A percentile compares a stretch with the other conserved stretches of the same genome.
Evolutionary conservation across 2,888 invertebrate species (phyloP).

Genomic region (Erynnis tages): DNA sequence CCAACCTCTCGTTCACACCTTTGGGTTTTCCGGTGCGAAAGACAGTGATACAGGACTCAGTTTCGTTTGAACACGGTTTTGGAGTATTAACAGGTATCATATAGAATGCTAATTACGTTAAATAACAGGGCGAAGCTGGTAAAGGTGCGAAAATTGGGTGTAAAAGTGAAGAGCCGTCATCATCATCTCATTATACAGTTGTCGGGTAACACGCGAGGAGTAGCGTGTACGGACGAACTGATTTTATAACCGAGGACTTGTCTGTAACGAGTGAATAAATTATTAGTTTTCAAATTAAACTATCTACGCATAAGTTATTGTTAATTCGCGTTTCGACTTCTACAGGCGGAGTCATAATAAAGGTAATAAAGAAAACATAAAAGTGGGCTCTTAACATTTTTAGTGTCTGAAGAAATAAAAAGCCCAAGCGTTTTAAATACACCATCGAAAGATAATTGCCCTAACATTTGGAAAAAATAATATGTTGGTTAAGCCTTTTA

Average conservation of each 20-base stretch:
- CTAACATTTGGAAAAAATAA: too few species aligned
- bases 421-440: too few species aligned
- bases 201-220: conserved; percentile 35
- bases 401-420: too few species aligned
- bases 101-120: conserved; percentile 50
- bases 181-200: conserved; percentile 41
- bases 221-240: conserved; percentile 2
- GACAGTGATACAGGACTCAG: conserved; percentile 33
- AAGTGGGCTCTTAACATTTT: too few species aligned
- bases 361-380: too few species aligned
- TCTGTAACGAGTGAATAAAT: too few species aligned
- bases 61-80: conserved; percentile 19
- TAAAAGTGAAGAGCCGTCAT: conserved; percentile 49
- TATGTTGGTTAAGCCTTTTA: too few species aligned
- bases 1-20: conserved; percentile 29
- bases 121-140: conserved; percentile 58
- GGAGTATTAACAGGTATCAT: conserved; percentile 32
- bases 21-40: conserved; percentile 22
- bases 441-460: too few species aligned
- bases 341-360: too few species aligned
- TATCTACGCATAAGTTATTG: too few species aligned
- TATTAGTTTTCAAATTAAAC: too few species aligned
- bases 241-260: background rate
- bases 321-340: too few species aligned
- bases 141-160: conserved; percentile 72